phyloP scores from a whole-genome alignment of 2,888 invertebrate species.

The Parapristionchus giblindavisi region DNA sequence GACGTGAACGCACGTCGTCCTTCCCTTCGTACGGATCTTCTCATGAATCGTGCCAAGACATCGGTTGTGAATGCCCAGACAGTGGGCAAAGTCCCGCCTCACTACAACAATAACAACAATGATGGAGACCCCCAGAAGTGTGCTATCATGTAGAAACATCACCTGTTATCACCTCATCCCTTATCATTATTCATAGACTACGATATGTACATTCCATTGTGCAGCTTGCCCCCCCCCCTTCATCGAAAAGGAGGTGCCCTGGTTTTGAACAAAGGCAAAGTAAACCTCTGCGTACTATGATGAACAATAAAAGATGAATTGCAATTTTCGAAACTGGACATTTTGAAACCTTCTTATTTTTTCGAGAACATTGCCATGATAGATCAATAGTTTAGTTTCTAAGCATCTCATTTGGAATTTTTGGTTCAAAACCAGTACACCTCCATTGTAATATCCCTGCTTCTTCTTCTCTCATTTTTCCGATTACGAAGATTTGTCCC shows the following conservation, averaged over 20 bases:
- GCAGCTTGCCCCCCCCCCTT: conserved; percentile 18
- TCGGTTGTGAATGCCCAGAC: conserved; percentile 38
- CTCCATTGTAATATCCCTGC: too few relatives aligned
- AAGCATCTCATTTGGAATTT: too few relatives aligned
- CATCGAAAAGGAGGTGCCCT: too few relatives aligned
- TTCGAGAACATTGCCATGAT: conserved; percentile 21
- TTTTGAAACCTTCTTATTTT: background rate
- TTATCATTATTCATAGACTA: background rate
- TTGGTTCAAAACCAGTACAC: too few relatives aligned
- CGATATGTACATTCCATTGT: conserved; percentile 28
- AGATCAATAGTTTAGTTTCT: background rate
- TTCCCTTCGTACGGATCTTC: conserved; percentile 82
- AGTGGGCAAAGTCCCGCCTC: conserved; percentile 33
- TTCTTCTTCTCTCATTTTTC: too few relatives aligned
- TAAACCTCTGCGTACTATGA: too few relatives aligned
- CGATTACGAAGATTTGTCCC: too few relatives aligned
- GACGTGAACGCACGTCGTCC: conserved; percentile 80
- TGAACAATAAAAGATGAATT: too few relatives aligned
- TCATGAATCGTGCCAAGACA: conserved; percentile 49
- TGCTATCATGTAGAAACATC: conserved; percentile 6
- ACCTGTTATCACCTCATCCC: background rate
- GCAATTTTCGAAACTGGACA: background rate
- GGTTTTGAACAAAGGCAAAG: too few relatives aligned
- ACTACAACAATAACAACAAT: conserved; percentile 20
- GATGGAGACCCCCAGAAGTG: conserved; percentile 30